A percentile compares a stretch with the other conserved stretches of the same genome.
These are phyloP conservation scores for Dinomys branickii DNA, from an alignment of 2,113 vertebrate species.

Conservation along the genomic window DNA sequence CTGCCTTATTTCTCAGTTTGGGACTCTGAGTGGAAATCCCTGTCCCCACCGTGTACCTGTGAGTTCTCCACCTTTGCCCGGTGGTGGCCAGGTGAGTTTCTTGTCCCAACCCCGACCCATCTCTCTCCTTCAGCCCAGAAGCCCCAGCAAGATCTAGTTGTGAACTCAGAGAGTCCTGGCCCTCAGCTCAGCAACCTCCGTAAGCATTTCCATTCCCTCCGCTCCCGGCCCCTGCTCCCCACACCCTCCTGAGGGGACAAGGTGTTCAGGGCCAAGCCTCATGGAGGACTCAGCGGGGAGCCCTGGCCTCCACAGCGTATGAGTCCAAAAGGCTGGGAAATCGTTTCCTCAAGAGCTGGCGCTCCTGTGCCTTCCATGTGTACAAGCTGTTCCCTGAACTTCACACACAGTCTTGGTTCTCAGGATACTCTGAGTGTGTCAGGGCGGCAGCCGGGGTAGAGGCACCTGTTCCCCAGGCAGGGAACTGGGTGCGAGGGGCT, in stretches of 20 bases:
- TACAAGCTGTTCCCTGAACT: neutral
- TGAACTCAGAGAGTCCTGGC: accelerated
- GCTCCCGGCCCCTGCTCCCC: accelerated
- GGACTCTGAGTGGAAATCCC: neutral
- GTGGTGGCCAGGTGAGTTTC: neutral
- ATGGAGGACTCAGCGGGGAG: neutral
- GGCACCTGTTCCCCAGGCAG: neutral
- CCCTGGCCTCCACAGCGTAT: accelerated
- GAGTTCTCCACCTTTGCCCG: neutral
- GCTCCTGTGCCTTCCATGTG: accelerated
- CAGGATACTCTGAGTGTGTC: accelerated
- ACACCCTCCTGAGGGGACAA: accelerated
- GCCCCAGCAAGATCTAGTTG: accelerated
- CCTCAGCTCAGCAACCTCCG: neutral
- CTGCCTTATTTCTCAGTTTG: neutral
- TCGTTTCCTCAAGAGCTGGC: accelerated
- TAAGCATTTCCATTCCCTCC: neutral
- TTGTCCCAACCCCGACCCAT: accelerated
- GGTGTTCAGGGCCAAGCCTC: accelerated
- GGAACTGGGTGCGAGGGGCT: neutral
- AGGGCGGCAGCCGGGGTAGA: accelerated
- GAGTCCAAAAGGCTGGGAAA: neutral
- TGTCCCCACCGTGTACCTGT: neutral
- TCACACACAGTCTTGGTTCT: accelerated
- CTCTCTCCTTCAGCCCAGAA: neutral